Evolutionary conservation across 2,113 vertebrate species (phyloP).

Genomic region (Dasyornis broadbenti): DNA sequence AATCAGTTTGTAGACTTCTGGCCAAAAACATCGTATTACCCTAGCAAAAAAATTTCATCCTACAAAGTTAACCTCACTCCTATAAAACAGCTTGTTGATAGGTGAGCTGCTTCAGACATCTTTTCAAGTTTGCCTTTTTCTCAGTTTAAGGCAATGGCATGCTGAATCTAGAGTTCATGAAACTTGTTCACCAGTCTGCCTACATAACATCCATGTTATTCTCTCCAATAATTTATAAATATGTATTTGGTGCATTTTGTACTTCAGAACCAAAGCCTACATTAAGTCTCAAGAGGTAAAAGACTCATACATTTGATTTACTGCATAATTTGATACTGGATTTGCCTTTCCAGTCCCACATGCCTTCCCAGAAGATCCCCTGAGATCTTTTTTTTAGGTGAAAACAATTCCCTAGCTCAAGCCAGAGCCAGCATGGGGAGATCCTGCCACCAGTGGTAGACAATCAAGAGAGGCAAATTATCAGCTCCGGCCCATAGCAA

Average conservation of each 20-base stretch:
- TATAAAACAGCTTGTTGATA: neutral
- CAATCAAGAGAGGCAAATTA: neutral
- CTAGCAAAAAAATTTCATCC: neutral
- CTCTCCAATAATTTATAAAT: neutral
- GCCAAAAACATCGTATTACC: neutral
- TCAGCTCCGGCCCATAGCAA: neutral
- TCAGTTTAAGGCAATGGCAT: neutral
- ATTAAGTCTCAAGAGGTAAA: neutral
- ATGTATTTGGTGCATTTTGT: neutral
- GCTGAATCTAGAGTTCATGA: neutral
- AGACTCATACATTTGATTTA: neutral
- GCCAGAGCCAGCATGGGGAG: neutral
- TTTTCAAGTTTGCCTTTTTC: neutral
- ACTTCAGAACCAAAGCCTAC: neutral
- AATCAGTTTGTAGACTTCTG: neutral
- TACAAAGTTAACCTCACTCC: neutral
- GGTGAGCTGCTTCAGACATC: neutral
- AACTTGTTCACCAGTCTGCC: neutral
- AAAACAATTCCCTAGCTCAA: neutral
- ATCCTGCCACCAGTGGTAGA: neutral
- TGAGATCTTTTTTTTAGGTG: fast-evolving
- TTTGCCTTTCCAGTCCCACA: neutral
- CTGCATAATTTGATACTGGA: neutral
- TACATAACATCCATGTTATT: neutral
- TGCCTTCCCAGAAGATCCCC: neutral